Evolutionary conservation across 2,888 invertebrate genomes (phyloP).

Genomic region (Epinotia ramella): DNA sequence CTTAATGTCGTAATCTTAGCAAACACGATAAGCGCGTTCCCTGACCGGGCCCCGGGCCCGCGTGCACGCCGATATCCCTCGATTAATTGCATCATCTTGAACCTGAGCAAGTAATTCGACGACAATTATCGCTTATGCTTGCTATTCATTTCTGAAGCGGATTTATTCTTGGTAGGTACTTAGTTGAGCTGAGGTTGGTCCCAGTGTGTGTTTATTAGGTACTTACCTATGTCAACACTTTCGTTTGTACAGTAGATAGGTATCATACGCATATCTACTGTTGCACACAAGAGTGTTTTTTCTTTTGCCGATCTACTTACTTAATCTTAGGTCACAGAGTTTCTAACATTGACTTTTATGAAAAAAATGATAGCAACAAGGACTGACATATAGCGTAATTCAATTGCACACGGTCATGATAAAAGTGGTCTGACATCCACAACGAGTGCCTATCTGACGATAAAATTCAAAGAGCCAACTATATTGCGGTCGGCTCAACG

Average conservation of each 20-base stretch:
- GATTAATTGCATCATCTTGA: conserved; percentile 31
- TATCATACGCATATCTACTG: too few relatives aligned
- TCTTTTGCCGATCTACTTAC: not conserved
- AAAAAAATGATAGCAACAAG: conserved; percentile 37
- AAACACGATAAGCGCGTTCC: conserved; percentile 30
- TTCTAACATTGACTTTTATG: conserved; percentile 4
- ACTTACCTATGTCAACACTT: not conserved
- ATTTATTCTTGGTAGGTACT: not conserved
- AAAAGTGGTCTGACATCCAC: conserved; percentile 41
- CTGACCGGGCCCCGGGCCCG: conserved; percentile 1
- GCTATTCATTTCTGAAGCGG: not conserved
- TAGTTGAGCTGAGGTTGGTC: too few relatives aligned
- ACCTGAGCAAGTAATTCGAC: not conserved
- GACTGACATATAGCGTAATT: conserved; percentile 36
- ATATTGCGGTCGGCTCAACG: conserved; percentile 5
- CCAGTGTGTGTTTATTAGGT: not conserved
- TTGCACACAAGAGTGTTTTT: not conserved
- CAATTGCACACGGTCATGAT: conserved; percentile 40
- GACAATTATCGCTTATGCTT: not conserved
- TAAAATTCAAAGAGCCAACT: conserved; percentile 16
- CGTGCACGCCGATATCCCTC: not conserved
- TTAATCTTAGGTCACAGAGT: not conserved
- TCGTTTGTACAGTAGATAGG: too few relatives aligned
- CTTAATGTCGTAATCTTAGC: conserved; percentile 23
- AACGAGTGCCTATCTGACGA: conserved; percentile 21